Conservation (phyloP, 1,140 invertebrate genomes). For the Ostrea edulis region DNA sequence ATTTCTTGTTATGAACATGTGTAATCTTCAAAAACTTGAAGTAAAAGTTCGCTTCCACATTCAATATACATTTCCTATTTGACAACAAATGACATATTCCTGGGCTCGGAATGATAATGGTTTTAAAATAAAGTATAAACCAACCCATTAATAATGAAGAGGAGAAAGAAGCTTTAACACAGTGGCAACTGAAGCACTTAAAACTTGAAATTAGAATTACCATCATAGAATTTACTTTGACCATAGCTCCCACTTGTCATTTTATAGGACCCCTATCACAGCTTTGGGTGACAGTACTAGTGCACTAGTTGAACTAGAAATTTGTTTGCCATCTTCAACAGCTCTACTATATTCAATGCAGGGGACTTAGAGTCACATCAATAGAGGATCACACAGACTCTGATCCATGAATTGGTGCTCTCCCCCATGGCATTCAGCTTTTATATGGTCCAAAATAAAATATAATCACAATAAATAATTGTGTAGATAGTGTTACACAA, state of each 20-base stretch:
- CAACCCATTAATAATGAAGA: slow-evolving; percentile 10
- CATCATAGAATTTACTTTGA: neutral
- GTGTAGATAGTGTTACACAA: slow-evolving; percentile 79
- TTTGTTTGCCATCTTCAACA: neutral
- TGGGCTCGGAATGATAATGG: neutral
- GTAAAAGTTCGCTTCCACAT: slow-evolving; percentile 11
- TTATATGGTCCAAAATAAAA: slow-evolving; percentile 13
- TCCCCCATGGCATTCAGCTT: neutral
- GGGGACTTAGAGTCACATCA: neutral
- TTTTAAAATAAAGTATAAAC: neutral
- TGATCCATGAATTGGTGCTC: neutral
- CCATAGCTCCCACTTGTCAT: neutral
- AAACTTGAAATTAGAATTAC: neutral
- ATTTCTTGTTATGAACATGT: slow-evolving; percentile 25
- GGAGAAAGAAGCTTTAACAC: neutral
- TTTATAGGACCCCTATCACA: neutral
- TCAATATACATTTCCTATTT: slow-evolving; percentile 29
- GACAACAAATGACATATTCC: slow-evolving; percentile 32
- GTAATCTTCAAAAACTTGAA: neutral
- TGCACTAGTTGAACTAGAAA: neutral
- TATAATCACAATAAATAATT: slow-evolving; percentile 23
- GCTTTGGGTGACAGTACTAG: neutral
- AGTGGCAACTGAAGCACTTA: neutral
- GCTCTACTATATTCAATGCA: neutral
- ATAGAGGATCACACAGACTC: neutral